Base-by-base conservation (phyloP, 2,113 vertebrate species). In the Oncorhynchus clarkii region DNA sequence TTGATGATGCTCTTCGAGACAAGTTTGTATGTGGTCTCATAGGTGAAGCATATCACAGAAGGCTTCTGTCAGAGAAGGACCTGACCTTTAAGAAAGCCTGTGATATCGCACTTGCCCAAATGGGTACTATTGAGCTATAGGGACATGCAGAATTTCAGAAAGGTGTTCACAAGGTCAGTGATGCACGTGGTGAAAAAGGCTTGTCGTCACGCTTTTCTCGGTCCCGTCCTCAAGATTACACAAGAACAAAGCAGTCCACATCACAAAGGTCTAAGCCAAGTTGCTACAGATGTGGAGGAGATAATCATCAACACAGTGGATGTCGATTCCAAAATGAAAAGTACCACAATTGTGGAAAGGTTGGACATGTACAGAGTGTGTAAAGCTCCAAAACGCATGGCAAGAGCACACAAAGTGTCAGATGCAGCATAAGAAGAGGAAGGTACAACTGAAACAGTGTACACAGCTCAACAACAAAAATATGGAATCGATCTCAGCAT, bases 341-440 rank as follows among this genome's bases (percentile, higher is more conserved):
- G 6, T 70, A 59, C n/a, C 72, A 78, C 66, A 62, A 69, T 3
- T 79, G 65, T 34, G n/a, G 72, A 20, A 74, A 79, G 70, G 59
- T 70, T 3, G 26, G 72, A 59, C 74, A 70, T 39, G 39, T 75
- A 12, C 31, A 74, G 8, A 45, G 66, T 20, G 49, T 73, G 66
- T 6, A 78, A 51, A 39, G 73, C 51, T 18, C 39, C 49, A 11
- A 31, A 70, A 22, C 1, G 31, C 31, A 34, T 34, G 5, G 31
- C 31, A 34, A 74, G 49, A 39, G 57, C 34, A 2, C 65, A 74
- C 9, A 51, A 31, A 29, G 7, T 70, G 20, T 39, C 34, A 39
- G 34, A 20, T 6, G 5, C 34, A 45, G n/a, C 29, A 8, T 8
- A 31, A 4, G 69, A 70, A 70, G 72, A 5, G 1, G 27, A 70